Evolutionary conservation across 2,113 vertebrate genomes (phyloP), one percentile per base, ranked within the genome.

Genomic region (Brachyhypopomus gauderio): DNA sequence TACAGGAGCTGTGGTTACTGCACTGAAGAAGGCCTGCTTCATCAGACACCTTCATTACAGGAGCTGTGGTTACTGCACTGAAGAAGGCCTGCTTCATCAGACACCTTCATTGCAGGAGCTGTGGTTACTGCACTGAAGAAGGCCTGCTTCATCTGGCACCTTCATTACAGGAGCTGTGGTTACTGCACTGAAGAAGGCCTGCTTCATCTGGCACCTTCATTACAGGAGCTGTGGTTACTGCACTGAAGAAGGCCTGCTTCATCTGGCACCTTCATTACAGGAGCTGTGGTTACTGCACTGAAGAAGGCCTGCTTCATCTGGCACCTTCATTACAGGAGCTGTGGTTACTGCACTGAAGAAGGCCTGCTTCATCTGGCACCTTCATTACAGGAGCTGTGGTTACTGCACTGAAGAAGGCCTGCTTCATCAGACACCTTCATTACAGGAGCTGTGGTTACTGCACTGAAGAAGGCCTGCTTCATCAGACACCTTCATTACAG

Each of bases 71-170:
- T 66, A 19, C 60, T 55, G 5, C 17, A 34, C 4, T n/a, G n/a
- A 30, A 30, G 85, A 64, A 82, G 83, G 87, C 85, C 85, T 89
- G 85, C 86, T 83, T 75, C 73, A 82, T 82, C 85, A 48, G 55
- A 36, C 30, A 3, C 36, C 67, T 72, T 64, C 20, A 52, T 1
- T 41, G 16, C 64, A 20, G 66, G 0, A 25, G 45, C 66, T 45
- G 17, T 23, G 75, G 27, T 67, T 66, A 19, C 60, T 55, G 5
- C 17, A 34, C 4, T n/a, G n/a, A 30, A 30, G 85, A 64, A 82
- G 84, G 87, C 85, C 85, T 89, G 85, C 86, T 83, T 75, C 73
- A 82, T 82, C 85, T 30, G 55, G 34, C 30, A 3, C 36, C 67
- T 72, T 64, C 20, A 52, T 1, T 41, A n/a, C 64, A 20, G 66